Conservation (phyloP, 1,140 invertebrate species). For the Drosophila dunni region DNA sequence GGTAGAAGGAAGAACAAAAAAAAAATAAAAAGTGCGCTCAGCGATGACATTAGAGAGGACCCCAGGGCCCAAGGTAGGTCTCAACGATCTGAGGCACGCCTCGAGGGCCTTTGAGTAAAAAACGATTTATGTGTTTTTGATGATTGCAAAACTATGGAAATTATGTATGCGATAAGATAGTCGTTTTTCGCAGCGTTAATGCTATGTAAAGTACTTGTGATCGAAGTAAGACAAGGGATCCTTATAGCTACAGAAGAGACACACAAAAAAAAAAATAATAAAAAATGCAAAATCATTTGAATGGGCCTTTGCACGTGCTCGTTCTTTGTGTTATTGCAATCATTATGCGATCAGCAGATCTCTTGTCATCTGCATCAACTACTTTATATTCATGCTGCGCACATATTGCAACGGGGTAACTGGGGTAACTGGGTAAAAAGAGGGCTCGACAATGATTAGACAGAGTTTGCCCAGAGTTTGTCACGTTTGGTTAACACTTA, state of each 20-base stretch:
- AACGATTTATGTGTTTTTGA: constrained; percentile 69
- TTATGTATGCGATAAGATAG: constrained; percentile 50
- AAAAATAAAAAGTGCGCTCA: constrained; percentile 25
- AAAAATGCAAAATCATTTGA: constrained; percentile 57
- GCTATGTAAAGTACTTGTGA: constrained; percentile 73
- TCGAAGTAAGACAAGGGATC: constrained; percentile 49
- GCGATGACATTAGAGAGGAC: constrained; percentile 67
- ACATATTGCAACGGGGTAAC: constrained; percentile 31
- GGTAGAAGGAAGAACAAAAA: constrained; percentile 8
- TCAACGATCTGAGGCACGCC: constrained; percentile 24
- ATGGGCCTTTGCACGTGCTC: constrained; percentile 61
- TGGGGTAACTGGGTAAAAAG: too few relatives aligned
- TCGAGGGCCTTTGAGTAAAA: constrained; percentile 36
- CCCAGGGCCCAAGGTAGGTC: constrained; percentile 15
- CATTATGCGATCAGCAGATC: constrained; percentile 48
- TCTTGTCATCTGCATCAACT: constrained; percentile 45
- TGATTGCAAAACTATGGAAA: constrained; percentile 68
- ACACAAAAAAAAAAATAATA: not conserved
- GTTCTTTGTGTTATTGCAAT: constrained; percentile 46
- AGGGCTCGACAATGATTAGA: constrained; percentile 54
- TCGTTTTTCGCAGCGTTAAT: constrained; percentile 44
- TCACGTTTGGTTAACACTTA: constrained; percentile 65
- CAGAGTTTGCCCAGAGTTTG: constrained; percentile 61
- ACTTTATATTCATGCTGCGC: constrained; percentile 60
- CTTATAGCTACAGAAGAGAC: not conserved